Conservation (phyloP, 1,140 invertebrate species). For the Chlorops oryzae region DNA sequence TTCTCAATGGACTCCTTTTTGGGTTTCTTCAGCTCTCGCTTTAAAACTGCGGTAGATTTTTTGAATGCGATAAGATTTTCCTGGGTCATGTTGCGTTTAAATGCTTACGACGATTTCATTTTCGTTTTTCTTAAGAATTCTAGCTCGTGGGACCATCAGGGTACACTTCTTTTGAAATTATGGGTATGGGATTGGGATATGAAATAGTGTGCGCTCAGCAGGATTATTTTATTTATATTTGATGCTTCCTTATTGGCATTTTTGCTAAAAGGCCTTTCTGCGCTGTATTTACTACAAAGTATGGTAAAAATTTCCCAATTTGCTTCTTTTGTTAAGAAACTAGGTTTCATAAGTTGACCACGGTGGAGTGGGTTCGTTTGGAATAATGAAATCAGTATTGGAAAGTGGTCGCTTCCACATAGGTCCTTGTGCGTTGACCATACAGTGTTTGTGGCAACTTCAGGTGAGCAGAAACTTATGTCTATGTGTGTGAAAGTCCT, state of each 20-base stretch:
- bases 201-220: not conserved
- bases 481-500: constrained; percentile 3
- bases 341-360: not conserved
- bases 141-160: constrained; percentile 12
- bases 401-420: constrained; percentile 11
- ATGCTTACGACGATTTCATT: constrained; percentile 9
- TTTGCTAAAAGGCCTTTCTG: no score
- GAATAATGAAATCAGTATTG: constrained; percentile 1
- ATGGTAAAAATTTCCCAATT: no score
- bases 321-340: constrained; percentile 3
- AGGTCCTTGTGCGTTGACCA: constrained; percentile 7
- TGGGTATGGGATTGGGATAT: not conserved
- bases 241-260: no score
- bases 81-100: constrained; percentile 14
- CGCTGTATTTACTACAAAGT: no score
- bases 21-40: constrained; percentile 10
- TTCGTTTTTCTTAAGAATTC: constrained; percentile 13
- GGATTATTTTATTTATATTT: not conserved
- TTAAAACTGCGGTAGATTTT: constrained; percentile 14
- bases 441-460: not conserved
- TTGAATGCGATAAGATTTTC: constrained; percentile 15
- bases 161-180: not conserved
- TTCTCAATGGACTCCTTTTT: constrained; percentile 10
- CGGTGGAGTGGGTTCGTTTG: not conserved
- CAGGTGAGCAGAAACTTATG: not conserved